Conservation (phyloP, 2,888 invertebrate genomes). For the Leptura quadrifasciata region DNA sequence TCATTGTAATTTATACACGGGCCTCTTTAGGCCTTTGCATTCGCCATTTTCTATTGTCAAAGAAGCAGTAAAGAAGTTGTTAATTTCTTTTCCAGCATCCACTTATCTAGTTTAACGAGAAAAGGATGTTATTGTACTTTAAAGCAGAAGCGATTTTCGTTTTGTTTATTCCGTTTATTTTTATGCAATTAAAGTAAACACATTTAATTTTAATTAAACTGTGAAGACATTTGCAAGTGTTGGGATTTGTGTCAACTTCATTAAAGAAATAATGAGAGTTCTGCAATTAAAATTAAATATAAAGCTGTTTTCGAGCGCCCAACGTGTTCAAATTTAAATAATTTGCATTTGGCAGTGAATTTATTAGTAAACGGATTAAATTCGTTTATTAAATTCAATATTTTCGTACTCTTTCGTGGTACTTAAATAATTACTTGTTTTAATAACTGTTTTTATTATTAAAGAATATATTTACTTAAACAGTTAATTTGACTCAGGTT, state of each 20-base stretch:
- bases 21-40: too few species aligned
- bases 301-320: conserved; percentile 58
- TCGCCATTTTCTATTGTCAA: too few species aligned
- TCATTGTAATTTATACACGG: too few species aligned
- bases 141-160: conserved; percentile 44
- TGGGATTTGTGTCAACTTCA: conserved; percentile 66
- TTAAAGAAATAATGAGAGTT: conserved; percentile 68
- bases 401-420: conserved; percentile 1
- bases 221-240: conserved; percentile 63
- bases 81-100: conserved; percentile 10
- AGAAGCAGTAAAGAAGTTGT: neutral
- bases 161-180: conserved; percentile 52
- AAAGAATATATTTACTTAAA: too few species aligned
- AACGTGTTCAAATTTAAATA: conserved; percentile 63
- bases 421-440: too few species aligned
- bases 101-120: conserved; percentile 40
- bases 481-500: too few species aligned
- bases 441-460: too few species aligned
- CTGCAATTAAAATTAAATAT: conserved; percentile 68
- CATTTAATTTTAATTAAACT: conserved; percentile 65
- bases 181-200: conserved; percentile 62
- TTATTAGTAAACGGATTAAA: conserved; percentile 61
- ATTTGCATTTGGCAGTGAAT: conserved; percentile 62
- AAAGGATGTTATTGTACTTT: conserved; percentile 40
- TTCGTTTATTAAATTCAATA: conserved; percentile 55